Evolutionary conservation across 1,140 invertebrate genomes (phyloP).

Genomic region (Aphaenogaster ashmeadi): DNA sequence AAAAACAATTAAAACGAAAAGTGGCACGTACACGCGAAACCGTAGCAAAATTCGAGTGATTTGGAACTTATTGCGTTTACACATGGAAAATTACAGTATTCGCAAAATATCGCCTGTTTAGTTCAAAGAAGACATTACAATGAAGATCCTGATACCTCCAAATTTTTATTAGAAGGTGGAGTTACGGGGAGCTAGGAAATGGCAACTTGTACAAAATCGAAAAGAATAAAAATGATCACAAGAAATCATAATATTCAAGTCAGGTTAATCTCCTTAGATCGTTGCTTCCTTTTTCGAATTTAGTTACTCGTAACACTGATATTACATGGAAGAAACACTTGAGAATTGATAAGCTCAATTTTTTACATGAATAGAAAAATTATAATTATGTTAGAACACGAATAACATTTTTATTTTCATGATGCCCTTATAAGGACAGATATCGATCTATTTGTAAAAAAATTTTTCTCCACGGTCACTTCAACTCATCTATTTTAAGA

Average conservation of each 20-base stretch:
- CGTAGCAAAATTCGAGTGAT: too few relatives aligned
- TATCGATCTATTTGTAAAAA: background rate
- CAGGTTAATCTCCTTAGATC: background rate
- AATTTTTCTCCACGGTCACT: background rate
- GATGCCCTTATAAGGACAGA: background rate
- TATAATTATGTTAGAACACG: background rate
- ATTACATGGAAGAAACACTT: background rate
- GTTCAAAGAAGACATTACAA: background rate
- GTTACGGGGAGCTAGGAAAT: background rate
- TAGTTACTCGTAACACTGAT: background rate
- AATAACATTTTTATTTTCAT: background rate
- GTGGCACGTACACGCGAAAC: background rate
- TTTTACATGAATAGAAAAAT: background rate
- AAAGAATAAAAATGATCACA: background rate
- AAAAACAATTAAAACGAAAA: background rate
- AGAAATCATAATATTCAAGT: slow-evolving; percentile 1
- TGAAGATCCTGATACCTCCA: background rate
- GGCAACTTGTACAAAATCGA: background rate
- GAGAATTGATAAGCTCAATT: background rate
- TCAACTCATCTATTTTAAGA: background rate
- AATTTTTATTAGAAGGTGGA: background rate
- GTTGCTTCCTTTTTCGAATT: background rate
- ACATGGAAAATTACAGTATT: background rate
- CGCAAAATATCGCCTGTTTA: background rate
- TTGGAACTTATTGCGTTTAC: too few relatives aligned